Evolutionary conservation across 2,797 vertebrate genomes (phyloP), one percentile per base, ranked within the genome.

Genomic region (Arnoldichthys spilopterus): DNA sequence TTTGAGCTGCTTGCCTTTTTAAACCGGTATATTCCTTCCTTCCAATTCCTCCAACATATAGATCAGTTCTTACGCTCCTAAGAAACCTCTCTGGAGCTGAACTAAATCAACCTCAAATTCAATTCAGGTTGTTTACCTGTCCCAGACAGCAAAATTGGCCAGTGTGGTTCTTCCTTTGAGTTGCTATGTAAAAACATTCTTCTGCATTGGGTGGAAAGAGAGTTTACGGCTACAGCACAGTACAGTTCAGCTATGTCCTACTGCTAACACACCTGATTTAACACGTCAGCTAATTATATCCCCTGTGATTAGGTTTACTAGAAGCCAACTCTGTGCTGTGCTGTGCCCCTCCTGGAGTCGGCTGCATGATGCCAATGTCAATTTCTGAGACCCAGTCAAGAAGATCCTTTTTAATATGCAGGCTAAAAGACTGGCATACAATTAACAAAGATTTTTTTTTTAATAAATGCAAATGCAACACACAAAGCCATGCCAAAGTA

Each of bases 401-500:
- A 59, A 59, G 22, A 58, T 32, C 30, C 0, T 15, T 32, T 62
- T 32, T 32, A 62, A 30, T 2, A 16, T 6, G 30, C 26, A 4
- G 56, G 26, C 59, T 53, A 76, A 72, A 63, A 77, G 59, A 71
- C 49, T 32, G 64, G 63, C 59, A 74, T 34, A 49, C 62, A 61
- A 54, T 61, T n/a, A 68, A 71, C 30, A 32, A 30, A 45, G 15
- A 34, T 43, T 47, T 74, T 62, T 62, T 67, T 51, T 67, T 66
- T 34, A 40, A 74, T 75, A 58, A 72, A 56, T 74, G 51, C 69
- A 40, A 40, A n/a, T n/a, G n/a, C n/a, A 78, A 78, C 76, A 75
- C 37, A 8, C 78, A 72, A 82, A 73, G 15, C 59, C 63, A 54
- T 30, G n/a, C 51, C 59, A 73, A 78, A 62, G 16, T 67, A 16